phyloP scores from a whole-genome alignment of 2,888 invertebrate species.

The Pogonocherus hispidulus region DNA sequence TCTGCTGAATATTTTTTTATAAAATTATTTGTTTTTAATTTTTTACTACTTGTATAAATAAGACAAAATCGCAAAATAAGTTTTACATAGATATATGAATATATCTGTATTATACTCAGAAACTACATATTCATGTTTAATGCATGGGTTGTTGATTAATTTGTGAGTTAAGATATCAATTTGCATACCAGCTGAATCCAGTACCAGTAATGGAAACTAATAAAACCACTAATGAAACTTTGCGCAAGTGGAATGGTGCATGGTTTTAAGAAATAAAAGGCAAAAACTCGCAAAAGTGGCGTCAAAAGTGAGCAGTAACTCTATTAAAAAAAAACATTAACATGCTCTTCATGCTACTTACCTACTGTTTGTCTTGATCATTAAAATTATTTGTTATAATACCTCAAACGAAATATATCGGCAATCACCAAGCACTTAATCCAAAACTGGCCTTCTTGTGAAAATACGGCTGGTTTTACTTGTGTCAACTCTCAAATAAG shows the following conservation, averaged over 20 bases:
- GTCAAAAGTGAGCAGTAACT: background rate
- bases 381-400: background rate
- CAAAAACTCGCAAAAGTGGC: constrained; percentile 9
- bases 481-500: background rate
- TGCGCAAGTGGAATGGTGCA: background rate
- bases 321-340: constrained; percentile 1
- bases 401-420: constrained; percentile 4
- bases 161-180: constrained; percentile 4
- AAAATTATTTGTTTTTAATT: no score
- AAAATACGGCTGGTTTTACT: constrained; percentile 3
- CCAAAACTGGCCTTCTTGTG: background rate
- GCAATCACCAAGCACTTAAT: background rate
- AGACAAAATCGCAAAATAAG: no score
- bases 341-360: constrained; percentile 43
- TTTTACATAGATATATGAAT: no score
- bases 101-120: no score
- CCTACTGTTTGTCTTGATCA: constrained; percentile 21
- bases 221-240: constrained; percentile 11
- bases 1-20: no score
- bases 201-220: no score
- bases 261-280: background rate
- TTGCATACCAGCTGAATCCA: background rate
- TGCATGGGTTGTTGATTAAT: no score
- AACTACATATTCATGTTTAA: no score
- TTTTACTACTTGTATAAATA: no score